These are phyloP conservation scores for Bryconaethiops microstoma DNA, from an alignment of 2,797 vertebrate species.

Conservation along the genomic window DNA sequence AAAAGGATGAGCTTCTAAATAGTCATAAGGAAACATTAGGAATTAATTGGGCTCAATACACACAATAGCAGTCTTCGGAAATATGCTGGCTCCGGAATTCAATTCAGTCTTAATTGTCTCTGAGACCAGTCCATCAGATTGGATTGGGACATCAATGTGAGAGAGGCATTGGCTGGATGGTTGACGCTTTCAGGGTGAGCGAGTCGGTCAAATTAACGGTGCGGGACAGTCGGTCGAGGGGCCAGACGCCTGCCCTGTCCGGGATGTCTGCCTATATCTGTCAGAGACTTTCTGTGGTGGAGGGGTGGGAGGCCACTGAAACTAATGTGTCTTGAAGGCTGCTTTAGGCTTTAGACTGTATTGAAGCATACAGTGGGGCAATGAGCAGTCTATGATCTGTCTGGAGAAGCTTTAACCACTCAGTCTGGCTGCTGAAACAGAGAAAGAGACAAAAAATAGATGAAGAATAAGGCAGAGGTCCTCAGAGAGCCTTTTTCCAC, in stretches of 20 bases:
- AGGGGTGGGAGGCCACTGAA: background rate
- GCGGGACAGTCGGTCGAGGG: slow-evolving; percentile 37
- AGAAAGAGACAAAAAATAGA: background rate
- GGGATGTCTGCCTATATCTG: slow-evolving; percentile 17
- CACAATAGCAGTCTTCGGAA: no score
- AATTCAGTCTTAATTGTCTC: background rate
- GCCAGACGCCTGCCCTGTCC: slow-evolving; percentile 25
- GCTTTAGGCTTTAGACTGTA: background rate
- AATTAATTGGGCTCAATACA: no score
- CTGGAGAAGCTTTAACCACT: background rate
- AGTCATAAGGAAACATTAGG: no score
- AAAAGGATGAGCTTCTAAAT: no score
- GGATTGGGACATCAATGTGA: background rate
- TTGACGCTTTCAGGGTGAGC: slow-evolving; percentile 46
- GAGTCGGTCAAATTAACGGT: slow-evolving; percentile 25
- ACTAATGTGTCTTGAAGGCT: background rate
- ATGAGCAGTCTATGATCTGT: background rate
- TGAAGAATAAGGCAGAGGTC: background rate
- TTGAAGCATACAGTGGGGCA: no score
- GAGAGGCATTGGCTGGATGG: slow-evolving; percentile 37
- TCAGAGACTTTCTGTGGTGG: background rate
- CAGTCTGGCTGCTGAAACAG: background rate
- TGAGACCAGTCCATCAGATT: background rate
- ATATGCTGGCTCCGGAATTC: background rate
- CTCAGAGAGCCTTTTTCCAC: background rate